Evolutionary conservation across 1,140 invertebrate species (phyloP).

Genomic region (Drosophila murphyi): DNA sequence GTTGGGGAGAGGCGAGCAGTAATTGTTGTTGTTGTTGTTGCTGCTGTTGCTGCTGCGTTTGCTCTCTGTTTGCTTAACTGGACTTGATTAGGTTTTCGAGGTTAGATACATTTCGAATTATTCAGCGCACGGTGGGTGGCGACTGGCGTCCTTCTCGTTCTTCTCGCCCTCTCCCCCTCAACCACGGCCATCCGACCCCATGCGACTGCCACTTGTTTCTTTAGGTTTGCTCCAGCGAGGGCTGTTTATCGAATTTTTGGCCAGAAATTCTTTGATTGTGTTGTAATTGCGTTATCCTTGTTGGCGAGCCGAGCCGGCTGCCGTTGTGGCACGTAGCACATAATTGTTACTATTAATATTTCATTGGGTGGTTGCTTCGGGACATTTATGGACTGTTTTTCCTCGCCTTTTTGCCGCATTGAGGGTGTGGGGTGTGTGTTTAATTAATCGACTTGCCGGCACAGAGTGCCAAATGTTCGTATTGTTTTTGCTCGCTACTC

Average conservation of each 20-base stretch:
- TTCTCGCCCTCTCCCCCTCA: background rate
- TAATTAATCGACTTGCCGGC: constrained; percentile 71
- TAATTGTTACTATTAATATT: constrained; percentile 81
- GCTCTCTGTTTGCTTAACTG: constrained; percentile 71
- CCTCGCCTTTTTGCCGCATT: constrained; percentile 6
- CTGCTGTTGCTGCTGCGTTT: constrained; percentile 47
- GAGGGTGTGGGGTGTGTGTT: constrained; percentile 39
- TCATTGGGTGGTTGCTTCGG: constrained; percentile 70
- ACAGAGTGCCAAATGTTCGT: constrained; percentile 56
- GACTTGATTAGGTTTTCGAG: constrained; percentile 80
- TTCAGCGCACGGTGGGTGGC: constrained; percentile 57
- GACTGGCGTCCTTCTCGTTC: background rate
- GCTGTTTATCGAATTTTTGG: constrained; percentile 49
- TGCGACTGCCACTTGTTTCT: constrained; percentile 56
- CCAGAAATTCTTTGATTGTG: constrained; percentile 67
- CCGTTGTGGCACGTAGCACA: constrained; percentile 62
- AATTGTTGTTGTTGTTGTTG: constrained; percentile 53
- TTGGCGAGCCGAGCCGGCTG: constrained; percentile 39
- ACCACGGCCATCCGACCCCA: background rate
- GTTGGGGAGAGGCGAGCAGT: constrained; percentile 20
- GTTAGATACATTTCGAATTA: constrained; percentile 80
- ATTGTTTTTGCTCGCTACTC: constrained; percentile 64
- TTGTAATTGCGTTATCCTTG: constrained; percentile 72
- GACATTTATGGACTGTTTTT: constrained; percentile 62
- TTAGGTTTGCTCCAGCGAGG: constrained; percentile 34